A percentile compares a stretch with the other conserved stretches of the same genome.
phyloP scores from a whole-genome alignment of 2,888 invertebrate genomes.

The Neoitamus cyanurus region DNA sequence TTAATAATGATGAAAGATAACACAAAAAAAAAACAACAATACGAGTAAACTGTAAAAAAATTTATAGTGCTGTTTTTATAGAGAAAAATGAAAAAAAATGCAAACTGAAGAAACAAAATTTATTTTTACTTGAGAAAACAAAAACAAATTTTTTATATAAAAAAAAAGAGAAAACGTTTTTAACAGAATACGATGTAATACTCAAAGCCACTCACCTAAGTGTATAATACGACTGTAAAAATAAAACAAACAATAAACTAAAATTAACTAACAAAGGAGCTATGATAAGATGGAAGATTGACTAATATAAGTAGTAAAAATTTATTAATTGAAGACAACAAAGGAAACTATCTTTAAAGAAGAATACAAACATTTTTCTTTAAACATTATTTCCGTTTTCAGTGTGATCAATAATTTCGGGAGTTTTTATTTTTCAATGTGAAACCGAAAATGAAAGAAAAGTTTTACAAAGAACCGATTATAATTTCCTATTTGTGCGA shows the following conservation, averaged over 20 bases:
- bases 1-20: neutral
- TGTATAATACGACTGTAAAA: neutral
- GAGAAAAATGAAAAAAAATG: neutral
- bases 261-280: neutral
- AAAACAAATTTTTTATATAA: conserved; percentile 23
- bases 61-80: conserved; percentile 20
- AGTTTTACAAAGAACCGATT: neutral
- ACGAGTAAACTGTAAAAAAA: conserved; percentile 6
- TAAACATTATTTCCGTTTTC: neutral
- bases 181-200: neutral
- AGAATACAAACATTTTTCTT: neutral
- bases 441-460: neutral
- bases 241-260: conserved; percentile 16
- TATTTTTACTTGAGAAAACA: conserved; percentile 33
- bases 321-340: conserved; percentile 18
- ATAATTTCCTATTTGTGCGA: neutral
- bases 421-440: too few relatives aligned
- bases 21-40: neutral
- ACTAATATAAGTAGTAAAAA: conserved; percentile 41
- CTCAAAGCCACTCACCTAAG: neutral
- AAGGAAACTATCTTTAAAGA: neutral
- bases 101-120: neutral
- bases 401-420: neutral
- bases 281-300: neutral
- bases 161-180: neutral